phyloP scores from a whole-genome alignment of 2,113 vertebrate species.

The Phalacrocorax brasilianus region DNA sequence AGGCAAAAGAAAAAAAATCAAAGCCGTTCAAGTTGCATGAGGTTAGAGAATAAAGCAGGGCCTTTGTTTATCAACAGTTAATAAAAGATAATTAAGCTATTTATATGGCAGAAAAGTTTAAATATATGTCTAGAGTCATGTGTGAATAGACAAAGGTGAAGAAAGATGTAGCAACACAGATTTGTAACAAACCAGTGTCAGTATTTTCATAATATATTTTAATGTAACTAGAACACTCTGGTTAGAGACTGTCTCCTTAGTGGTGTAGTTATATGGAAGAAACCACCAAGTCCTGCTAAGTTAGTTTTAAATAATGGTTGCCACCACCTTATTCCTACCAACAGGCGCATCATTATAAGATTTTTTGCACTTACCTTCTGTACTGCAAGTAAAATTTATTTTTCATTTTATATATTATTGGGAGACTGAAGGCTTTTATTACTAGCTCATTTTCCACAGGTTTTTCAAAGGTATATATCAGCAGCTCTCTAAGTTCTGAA shows the following conservation, averaged over 20 bases:
- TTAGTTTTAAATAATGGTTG: neutral
- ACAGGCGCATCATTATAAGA: neutral
- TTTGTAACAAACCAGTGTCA: neutral
- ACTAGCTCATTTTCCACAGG: neutral
- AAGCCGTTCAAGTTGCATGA: neutral
- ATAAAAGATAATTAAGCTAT: neutral
- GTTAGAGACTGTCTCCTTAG: neutral
- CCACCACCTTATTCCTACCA: neutral
- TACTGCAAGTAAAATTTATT: neutral
- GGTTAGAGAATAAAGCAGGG: neutral
- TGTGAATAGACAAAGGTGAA: neutral
- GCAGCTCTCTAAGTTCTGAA: neutral
- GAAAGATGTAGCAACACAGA: neutral
- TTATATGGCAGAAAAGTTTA: neutral
- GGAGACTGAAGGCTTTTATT: neutral
- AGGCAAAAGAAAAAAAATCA: neutral
- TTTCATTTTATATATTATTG: neutral
- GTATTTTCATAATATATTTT: neutral
- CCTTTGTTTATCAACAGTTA: neutral
- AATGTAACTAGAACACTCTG: neutral
- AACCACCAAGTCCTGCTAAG: neutral
- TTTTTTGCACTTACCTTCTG: neutral
- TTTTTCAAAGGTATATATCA: neutral
- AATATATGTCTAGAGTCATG: neutral
- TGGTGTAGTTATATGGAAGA: neutral